phyloP scores from a whole-genome alignment of 2,797 vertebrate genomes.

The Acanthurus leucopareius region DNA sequence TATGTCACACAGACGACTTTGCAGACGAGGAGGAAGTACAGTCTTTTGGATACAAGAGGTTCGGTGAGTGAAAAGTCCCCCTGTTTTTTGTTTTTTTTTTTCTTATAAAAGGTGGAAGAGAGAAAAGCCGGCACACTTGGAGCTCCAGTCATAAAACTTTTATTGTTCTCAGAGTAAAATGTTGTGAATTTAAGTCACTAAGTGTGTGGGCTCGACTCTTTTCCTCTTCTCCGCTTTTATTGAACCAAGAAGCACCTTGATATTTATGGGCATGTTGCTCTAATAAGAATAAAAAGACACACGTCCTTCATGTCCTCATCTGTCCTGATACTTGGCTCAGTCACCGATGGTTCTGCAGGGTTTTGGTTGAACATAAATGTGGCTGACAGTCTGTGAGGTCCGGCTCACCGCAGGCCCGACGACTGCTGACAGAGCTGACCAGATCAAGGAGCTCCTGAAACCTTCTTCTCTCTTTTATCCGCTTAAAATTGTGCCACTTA shows the following conservation, averaged over 20 bases:
- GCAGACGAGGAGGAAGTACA: conserved; percentile 97
- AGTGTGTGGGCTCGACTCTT: conserved; percentile 58
- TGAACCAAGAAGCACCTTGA: conserved; percentile 19
- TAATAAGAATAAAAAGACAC: conserved; percentile 12
- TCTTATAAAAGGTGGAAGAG: conserved; percentile 10
- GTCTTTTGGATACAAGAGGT: conserved; percentile 98
- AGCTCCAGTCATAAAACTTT: conserved; percentile 55
- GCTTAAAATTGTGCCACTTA: conserved; percentile 41
- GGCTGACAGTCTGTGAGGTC: conserved; percentile 69
- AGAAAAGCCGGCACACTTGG: conserved; percentile 20
- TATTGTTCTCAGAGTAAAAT: conserved; percentile 44
- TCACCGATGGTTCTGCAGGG: conserved; percentile 23
- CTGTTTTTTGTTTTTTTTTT: too few relatives aligned
- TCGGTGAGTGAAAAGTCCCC: conserved; percentile 90
- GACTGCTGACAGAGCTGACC: conserved; percentile 44
- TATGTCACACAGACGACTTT: conserved; percentile 92
- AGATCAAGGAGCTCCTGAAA: conserved; percentile 55
- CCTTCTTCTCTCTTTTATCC: conserved; percentile 40
- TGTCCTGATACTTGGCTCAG: conserved; percentile 25
- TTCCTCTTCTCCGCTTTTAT: conserved; percentile 14
- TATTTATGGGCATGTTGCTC: conserved; percentile 14
- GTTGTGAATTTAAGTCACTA: conserved; percentile 32
- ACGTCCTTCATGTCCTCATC: conserved; percentile 20
- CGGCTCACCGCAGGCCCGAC: conserved; percentile 43
- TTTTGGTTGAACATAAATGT: conserved; percentile 52